A percentile compares a stretch with the other conserved stretches of the same genome.
These are phyloP conservation scores for Cavia porcellus DNA, from an alignment of 2,113 vertebrate species.

Conservation along the genomic window DNA sequence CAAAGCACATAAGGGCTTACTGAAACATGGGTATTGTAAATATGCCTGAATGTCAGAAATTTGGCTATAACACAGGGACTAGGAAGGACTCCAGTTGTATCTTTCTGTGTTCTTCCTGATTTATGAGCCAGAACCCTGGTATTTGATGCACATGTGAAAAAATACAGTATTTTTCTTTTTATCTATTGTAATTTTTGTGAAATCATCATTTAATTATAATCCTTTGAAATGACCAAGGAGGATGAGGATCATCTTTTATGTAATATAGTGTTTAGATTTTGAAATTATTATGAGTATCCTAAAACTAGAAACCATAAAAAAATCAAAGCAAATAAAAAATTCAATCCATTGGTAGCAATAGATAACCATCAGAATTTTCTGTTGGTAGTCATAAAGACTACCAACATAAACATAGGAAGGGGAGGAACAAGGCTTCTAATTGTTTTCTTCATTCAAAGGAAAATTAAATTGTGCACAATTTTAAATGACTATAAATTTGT, in stretches of 20 bases:
- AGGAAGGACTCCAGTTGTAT: constrained; percentile 84
- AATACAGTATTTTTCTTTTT: constrained; percentile 55
- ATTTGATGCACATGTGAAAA: constrained; percentile 82
- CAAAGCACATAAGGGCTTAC: constrained; percentile 84
- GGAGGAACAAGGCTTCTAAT: not conserved
- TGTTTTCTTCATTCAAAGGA: constrained; percentile 34
- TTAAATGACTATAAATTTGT: constrained; percentile 2
- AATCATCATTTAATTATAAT: constrained; percentile 7
- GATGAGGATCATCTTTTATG: not conserved
- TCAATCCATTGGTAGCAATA: not conserved
- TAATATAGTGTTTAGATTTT: constrained; percentile 47
- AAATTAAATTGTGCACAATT: constrained; percentile 36
- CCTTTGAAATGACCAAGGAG: not conserved
- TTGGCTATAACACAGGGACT: constrained; percentile 82
- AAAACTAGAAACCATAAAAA: constrained; percentile 36
- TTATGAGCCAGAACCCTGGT: constrained; percentile 84
- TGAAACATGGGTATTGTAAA: constrained; percentile 86
- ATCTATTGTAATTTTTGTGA: constrained; percentile 50
- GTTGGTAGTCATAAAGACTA: not conserved
- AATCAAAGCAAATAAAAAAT: not conserved
- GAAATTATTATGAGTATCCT: constrained; percentile 14
- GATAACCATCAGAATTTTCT: not conserved
- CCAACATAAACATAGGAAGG: not conserved
- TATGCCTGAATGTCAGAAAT: constrained; percentile 88
- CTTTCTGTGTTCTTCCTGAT: constrained; percentile 80